Evolutionary conservation across 2,888 invertebrate species (phyloP).

Genomic region (Eilema depressum): DNA sequence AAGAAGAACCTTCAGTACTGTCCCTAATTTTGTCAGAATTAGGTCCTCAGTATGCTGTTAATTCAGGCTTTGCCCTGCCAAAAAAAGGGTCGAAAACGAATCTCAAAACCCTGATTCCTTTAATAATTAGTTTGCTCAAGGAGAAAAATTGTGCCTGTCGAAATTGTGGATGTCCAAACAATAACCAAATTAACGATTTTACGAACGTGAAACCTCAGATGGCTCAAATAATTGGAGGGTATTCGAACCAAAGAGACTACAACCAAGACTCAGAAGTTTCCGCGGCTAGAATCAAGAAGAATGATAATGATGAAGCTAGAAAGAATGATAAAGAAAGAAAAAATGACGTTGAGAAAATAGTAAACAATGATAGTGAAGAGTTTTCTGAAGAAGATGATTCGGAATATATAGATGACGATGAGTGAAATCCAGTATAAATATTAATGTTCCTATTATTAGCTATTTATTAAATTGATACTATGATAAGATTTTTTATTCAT

Average conservation of each 20-base stretch:
- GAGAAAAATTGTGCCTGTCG: slow-evolving; percentile 66
- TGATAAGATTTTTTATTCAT: slow-evolving; percentile 7
- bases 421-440: slow-evolving; percentile 24
- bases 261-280: slow-evolving; percentile 32
- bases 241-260: slow-evolving; percentile 63
- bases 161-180: slow-evolving; percentile 56
- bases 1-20: slow-evolving; percentile 50
- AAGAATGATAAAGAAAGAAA: slow-evolving; percentile 27
- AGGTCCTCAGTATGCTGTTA: slow-evolving; percentile 35
- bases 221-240: slow-evolving; percentile 56
- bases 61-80: slow-evolving; percentile 41
- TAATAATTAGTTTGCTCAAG: slow-evolving; percentile 72
- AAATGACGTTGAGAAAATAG: slow-evolving; percentile 32
- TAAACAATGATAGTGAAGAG: slow-evolving; percentile 53
- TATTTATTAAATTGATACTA: slow-evolving; percentile 21
- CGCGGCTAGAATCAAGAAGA: slow-evolving; percentile 12
- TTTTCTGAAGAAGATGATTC: slow-evolving; percentile 56
- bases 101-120: slow-evolving; percentile 71
- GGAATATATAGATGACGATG: slow-evolving; percentile 52
- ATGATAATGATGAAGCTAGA: slow-evolving; percentile 17
- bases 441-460: slow-evolving; percentile 33
- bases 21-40: slow-evolving; percentile 55
- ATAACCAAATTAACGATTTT: slow-evolving; percentile 23
- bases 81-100: slow-evolving; percentile 58
- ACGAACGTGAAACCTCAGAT: slow-evolving; percentile 44